Evolutionary conservation across 2,113 vertebrate genomes (phyloP).

Genomic region (Athene cunicularia): DNA sequence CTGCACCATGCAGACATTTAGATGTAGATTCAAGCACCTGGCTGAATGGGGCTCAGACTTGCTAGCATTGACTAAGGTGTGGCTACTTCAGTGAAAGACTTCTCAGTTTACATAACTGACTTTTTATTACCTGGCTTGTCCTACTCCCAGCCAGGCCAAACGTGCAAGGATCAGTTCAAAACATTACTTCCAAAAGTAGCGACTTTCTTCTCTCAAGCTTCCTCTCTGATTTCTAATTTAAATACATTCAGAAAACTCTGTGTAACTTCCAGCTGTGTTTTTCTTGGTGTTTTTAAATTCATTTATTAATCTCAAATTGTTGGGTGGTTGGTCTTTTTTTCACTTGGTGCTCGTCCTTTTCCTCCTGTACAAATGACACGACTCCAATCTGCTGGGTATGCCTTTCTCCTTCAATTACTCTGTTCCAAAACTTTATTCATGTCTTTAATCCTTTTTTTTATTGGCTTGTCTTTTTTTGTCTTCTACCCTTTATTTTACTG

Average conservation of each 20-base stretch:
- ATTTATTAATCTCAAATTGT: background rate
- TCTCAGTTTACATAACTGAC: background rate
- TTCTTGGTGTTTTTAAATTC: background rate
- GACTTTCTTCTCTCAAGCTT: background rate
- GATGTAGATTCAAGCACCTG: background rate
- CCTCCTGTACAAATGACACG: background rate
- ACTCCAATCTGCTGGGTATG: background rate
- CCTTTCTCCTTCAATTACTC: slow-evolving; percentile 27
- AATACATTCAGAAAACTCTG: background rate
- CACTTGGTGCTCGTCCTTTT: background rate
- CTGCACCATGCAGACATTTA: background rate
- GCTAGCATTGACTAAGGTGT: background rate
- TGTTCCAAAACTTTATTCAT: background rate
- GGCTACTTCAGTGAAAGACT: background rate
- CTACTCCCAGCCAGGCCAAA: background rate
- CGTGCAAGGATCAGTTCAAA: background rate
- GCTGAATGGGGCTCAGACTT: background rate
- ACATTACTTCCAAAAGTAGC: background rate
- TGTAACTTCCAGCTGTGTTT: background rate
- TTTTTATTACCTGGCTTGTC: background rate
- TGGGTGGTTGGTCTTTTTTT: background rate
- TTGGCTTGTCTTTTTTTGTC: slow-evolving; percentile 46
- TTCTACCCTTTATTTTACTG: slow-evolving; percentile 55
- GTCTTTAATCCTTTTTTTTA: background rate
- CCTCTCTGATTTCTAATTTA: background rate